These are phyloP conservation scores for Philaenus spumarius DNA, from an alignment of 1,140 invertebrate genomes.

Conservation along the genomic window DNA sequence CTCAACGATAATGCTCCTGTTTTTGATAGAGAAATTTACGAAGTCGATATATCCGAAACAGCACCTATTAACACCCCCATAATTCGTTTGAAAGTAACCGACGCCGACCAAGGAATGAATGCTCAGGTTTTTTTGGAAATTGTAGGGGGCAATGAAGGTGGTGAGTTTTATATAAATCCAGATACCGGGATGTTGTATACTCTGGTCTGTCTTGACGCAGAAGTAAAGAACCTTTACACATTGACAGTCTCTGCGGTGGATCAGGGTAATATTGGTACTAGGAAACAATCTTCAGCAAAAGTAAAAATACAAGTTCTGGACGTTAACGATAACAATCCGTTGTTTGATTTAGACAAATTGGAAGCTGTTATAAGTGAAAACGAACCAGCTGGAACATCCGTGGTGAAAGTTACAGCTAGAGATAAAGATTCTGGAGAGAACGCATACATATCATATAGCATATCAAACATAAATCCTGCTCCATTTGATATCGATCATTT, in stretches of 20 bases:
- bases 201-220: slow-evolving; percentile 69
- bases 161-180: slow-evolving; percentile 75
- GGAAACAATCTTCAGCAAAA: slow-evolving; percentile 80
- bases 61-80: slow-evolving; percentile 84
- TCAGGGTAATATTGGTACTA: slow-evolving; percentile 69
- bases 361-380: slow-evolving; percentile 74
- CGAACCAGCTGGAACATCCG: slow-evolving; percentile 70
- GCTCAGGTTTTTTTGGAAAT: slow-evolving; percentile 81
- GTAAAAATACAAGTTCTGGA: slow-evolving; percentile 81
- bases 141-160: slow-evolving; percentile 60
- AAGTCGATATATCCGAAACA: slow-evolving; percentile 81
- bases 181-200: slow-evolving; percentile 74
- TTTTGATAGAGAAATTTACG: slow-evolving; percentile 81
- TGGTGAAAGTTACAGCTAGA: slow-evolving; percentile 71
- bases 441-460: slow-evolving; percentile 87
- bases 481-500: slow-evolving; percentile 96
- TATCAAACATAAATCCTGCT: slow-evolving; percentile 78
- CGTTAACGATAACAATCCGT: slow-evolving; percentile 86
- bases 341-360: slow-evolving; percentile 64
- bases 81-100: slow-evolving; percentile 74
- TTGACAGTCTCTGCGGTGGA: slow-evolving; percentile 76
- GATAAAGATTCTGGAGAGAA: slow-evolving; percentile 91
- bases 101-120: slow-evolving; percentile 72
- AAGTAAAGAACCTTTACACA: slow-evolving; percentile 69
- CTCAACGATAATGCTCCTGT: slow-evolving; percentile 77